Evolutionary conservation across 2,797 vertebrate species (phyloP).

Genomic region (Psittacula derbiana): DNA sequence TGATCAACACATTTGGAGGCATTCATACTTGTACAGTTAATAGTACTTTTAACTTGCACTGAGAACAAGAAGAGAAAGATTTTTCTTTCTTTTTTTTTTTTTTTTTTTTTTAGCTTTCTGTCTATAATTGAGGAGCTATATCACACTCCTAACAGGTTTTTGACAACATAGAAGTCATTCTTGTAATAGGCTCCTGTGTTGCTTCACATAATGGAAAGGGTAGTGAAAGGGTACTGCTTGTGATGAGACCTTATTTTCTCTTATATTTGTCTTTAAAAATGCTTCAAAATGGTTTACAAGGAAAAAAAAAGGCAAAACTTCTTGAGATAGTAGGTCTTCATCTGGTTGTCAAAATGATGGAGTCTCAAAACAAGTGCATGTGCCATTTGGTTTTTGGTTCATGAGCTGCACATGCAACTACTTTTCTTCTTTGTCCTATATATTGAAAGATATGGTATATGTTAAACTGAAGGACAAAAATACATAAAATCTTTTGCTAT

Average conservation of each 20-base stretch:
- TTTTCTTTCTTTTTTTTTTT: neutral
- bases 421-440: neutral
- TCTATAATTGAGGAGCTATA: neutral
- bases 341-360: neutral
- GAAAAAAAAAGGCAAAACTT: neutral
- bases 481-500: accelerated
- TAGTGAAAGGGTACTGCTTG: neutral
- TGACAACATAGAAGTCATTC: neutral
- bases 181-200: neutral
- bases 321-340: neutral
- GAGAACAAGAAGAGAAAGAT: neutral
- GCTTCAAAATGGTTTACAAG: neutral
- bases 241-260: neutral
- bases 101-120: neutral
- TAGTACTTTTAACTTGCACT: neutral
- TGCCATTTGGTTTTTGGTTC: neutral
- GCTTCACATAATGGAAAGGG: neutral
- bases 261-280: neutral
- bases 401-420: neutral
- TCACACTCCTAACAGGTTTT: neutral
- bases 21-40: neutral
- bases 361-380: neutral
- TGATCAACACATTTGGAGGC: neutral
- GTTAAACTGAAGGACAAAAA: neutral
- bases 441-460: neutral